A percentile compares a stretch with the other conserved stretches of the same genome.
Conservation (phyloP, 2,113 vertebrate genomes). For the Poecile atricapillus region DNA sequence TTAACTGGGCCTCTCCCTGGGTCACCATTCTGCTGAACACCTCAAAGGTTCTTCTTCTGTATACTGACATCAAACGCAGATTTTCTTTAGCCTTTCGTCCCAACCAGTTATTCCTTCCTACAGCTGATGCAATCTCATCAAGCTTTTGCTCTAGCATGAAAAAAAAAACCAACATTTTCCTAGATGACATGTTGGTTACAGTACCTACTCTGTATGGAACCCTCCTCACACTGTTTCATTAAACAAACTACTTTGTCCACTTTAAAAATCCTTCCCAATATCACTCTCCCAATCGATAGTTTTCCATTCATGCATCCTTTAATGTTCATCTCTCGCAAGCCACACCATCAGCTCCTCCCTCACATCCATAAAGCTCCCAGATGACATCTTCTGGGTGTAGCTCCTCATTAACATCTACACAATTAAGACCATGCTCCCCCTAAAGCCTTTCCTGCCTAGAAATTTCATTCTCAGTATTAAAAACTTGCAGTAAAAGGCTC, state of each 20-base stretch:
- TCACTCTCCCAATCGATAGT: neutral
- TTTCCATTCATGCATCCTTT: neutral
- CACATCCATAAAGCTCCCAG: neutral
- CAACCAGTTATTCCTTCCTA: neutral
- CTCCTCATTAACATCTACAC: neutral
- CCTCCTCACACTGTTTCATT: neutral
- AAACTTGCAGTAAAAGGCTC: neutral
- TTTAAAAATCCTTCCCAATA: neutral
- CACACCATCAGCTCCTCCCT: neutral
- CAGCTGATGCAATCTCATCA: neutral
- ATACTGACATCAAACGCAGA: fast-evolving
- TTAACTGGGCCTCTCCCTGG: neutral
- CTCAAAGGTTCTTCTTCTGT: neutral
- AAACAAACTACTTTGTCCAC: neutral
- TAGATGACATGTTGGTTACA: neutral
- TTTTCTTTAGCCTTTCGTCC: neutral
- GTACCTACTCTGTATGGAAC: neutral
- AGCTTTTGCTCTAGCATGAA: neutral
- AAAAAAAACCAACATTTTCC: neutral
- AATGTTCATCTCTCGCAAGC: neutral
- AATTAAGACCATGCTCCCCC: neutral
- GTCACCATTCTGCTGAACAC: neutral
- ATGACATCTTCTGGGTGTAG: neutral
- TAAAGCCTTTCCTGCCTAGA: neutral
- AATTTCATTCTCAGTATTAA: neutral